Evolutionary conservation across 2,113 vertebrate genomes (phyloP).

Genomic region (Cinclus cinclus): DNA sequence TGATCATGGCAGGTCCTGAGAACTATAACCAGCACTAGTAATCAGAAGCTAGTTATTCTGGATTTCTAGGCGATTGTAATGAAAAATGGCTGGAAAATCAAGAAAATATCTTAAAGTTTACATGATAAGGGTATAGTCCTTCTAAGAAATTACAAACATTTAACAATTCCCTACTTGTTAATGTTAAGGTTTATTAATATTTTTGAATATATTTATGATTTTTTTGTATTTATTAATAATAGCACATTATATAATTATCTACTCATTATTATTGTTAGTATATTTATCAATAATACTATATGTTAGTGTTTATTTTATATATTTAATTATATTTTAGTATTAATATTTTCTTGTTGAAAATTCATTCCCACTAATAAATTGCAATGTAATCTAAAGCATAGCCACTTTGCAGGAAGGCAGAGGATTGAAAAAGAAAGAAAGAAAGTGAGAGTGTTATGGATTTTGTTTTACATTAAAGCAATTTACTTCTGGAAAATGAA

Average conservation of each 20-base stretch:
- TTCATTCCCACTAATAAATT: background rate
- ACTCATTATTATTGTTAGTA: background rate
- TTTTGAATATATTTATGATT: background rate
- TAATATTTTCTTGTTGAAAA: background rate
- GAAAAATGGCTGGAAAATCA: background rate
- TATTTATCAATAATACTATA: background rate
- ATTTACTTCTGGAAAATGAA: constrained; percentile 17
- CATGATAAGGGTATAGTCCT: background rate
- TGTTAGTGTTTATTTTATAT: background rate
- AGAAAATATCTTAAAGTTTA: background rate
- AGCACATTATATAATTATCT: too few relatives aligned
- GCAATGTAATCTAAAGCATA: background rate
- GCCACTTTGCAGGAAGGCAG: background rate
- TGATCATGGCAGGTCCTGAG: background rate
- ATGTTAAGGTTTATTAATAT: background rate
- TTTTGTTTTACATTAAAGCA: background rate
- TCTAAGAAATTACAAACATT: background rate
- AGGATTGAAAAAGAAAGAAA: background rate
- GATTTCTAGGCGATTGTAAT: background rate
- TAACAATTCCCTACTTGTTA: background rate
- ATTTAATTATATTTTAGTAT: background rate
- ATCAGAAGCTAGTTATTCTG: background rate
- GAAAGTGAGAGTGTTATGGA: background rate
- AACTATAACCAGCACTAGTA: background rate
- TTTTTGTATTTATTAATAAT: background rate